phyloP scores from a whole-genome alignment of 2,797 vertebrate species.

The Masticophis lateralis region DNA sequence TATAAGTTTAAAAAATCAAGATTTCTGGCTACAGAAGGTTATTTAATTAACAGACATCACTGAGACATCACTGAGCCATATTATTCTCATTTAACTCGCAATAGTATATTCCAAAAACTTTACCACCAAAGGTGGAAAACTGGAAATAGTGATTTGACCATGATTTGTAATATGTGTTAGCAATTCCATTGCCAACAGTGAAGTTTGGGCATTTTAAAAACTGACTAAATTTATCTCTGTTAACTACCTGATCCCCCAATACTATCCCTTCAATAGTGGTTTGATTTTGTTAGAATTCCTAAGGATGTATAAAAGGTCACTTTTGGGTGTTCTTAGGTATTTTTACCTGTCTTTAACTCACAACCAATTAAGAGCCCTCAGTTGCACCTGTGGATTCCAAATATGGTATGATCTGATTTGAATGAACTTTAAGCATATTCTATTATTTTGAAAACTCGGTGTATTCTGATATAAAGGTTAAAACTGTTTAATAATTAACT shows the following conservation, averaged over 20 bases:
- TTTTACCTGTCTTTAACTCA: not conserved
- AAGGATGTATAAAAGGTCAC: not conserved
- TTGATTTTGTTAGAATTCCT: not conserved
- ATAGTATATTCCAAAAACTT: not conserved
- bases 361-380: not conserved
- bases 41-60: not conserved
- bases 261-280: not conserved
- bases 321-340: not conserved
- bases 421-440: slow-evolving; percentile 40
- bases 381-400: not conserved
- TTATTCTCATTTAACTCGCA: not conserved
- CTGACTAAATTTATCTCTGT: not conserved
- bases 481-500: slow-evolving; percentile 41
- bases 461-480: not conserved
- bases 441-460: not conserved
- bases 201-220: not conserved
- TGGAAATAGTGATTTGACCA: not conserved
- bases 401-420: not conserved
- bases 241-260: not conserved
- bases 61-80: not conserved
- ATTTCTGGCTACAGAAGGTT: not conserved
- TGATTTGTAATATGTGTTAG: not conserved
- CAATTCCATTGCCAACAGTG: not conserved
- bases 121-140: not conserved
- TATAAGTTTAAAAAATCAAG: not conserved